Percentiles rank a stretch among this genome's conserved stretches.
Conservation (phyloP, 2,797 vertebrate species). For the Scleropages formosus region DNA sequence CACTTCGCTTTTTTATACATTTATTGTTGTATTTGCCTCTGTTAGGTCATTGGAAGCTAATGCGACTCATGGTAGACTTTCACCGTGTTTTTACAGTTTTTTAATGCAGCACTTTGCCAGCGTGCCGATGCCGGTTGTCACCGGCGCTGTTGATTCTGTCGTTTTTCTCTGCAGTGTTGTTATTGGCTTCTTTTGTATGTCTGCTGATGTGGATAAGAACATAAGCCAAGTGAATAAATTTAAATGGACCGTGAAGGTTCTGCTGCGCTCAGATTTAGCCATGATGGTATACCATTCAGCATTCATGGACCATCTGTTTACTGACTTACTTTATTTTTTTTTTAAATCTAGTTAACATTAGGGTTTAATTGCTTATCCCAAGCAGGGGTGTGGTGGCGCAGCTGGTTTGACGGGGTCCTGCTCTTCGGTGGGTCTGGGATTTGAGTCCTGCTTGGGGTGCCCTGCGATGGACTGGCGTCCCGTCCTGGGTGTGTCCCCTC, state of each 20-base stretch:
- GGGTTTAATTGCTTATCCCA: neutral
- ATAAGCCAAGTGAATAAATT: neutral
- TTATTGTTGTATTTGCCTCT: too few species aligned
- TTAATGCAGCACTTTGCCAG: neutral
- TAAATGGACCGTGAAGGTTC: constrained; percentile 6
- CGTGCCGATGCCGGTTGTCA: neutral
- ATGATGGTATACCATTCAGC: neutral
- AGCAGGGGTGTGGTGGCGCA: too few species aligned
- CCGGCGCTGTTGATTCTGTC: neutral
- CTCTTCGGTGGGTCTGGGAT: too few species aligned
- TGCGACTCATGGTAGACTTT: neutral
- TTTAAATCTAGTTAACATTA: too few species aligned
- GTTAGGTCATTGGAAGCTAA: neutral
- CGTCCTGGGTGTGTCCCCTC: too few species aligned
- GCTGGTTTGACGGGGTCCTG: too few species aligned
- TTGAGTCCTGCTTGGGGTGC: too few species aligned
- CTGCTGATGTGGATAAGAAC: too few species aligned
- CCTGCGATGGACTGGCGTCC: too few species aligned
- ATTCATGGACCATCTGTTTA: neutral
- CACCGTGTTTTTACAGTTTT: neutral
- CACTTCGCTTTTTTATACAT: too few species aligned
- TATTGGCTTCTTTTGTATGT: neutral
- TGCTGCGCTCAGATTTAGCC: neutral
- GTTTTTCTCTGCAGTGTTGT: neutral
- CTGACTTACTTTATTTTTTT: neutral